These are phyloP conservation scores for Podarcis raffonei DNA, from an alignment of 2,113 vertebrate species.

Conservation along the genomic window DNA sequence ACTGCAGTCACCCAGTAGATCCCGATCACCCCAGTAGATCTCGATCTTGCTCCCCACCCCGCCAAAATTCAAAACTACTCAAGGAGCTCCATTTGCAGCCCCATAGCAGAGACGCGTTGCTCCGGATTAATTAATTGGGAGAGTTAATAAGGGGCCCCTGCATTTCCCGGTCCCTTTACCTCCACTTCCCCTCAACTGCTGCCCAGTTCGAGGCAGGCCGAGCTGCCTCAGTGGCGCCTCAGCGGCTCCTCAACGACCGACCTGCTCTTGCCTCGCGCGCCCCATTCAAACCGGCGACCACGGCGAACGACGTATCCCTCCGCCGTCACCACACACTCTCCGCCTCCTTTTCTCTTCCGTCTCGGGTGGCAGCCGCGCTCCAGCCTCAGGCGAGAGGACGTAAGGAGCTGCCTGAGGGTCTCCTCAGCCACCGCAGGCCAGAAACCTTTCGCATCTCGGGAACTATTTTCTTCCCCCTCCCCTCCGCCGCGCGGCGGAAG, in stretches of 20 bases:
- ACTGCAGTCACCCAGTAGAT: too few relatives aligned
- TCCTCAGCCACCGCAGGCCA: accelerated
- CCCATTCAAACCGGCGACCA: background rate
- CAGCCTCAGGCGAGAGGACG: too few relatives aligned
- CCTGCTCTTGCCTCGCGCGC: background rate
- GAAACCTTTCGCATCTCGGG: background rate
- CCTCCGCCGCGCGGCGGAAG: background rate
- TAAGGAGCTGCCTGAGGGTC: too few relatives aligned
- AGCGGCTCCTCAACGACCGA: background rate
- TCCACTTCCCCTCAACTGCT: background rate
- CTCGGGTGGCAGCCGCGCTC: background rate
- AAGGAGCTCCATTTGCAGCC: background rate
- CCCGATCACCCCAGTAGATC: too few relatives aligned
- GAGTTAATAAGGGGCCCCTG: background rate
- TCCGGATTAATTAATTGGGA: background rate
- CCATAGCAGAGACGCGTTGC: background rate
- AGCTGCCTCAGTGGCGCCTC: background rate
- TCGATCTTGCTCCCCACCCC: too few relatives aligned
- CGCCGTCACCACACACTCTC: background rate
- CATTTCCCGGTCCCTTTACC: background rate
- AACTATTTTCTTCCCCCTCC: background rate
- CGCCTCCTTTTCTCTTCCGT: background rate
- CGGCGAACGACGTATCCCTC: background rate
- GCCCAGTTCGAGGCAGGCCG: background rate
- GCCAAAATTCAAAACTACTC: too few relatives aligned